phyloP scores from a whole-genome alignment of 2,113 vertebrate genomes.

The Empidonax alnorum region DNA sequence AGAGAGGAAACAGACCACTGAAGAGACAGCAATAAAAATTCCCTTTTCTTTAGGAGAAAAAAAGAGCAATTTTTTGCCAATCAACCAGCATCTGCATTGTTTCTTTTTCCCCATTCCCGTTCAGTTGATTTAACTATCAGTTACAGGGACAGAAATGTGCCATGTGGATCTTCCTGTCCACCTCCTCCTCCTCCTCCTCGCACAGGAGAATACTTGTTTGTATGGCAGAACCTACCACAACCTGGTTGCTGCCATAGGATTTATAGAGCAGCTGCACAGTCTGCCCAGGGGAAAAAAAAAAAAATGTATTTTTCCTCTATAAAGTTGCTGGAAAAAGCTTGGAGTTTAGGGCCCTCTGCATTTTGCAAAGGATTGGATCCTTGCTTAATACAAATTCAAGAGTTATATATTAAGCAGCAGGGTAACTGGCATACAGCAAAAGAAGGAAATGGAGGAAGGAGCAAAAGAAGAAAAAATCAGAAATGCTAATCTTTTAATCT shows the following conservation, averaged over 20 bases:
- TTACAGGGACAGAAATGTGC: background rate
- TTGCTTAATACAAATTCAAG: background rate
- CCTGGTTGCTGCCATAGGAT: background rate
- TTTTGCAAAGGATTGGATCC: background rate
- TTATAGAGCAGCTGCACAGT: background rate
- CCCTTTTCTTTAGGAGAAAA: rapidly evolving
- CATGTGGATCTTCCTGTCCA: background rate
- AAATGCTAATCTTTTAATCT: background rate
- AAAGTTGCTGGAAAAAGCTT: background rate
- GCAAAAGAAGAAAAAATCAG: background rate
- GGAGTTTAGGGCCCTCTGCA: background rate
- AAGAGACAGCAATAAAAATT: background rate
- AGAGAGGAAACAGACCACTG: background rate
- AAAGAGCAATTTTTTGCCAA: background rate
- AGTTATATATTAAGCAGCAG: background rate
- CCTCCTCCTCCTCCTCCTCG: background rate
- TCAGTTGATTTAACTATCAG: background rate
- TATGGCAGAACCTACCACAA: background rate
- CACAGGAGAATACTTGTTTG: background rate
- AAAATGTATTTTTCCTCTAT: background rate
- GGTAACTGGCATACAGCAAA: background rate
- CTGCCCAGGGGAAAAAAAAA: too few relatives aligned
- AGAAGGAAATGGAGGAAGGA: background rate
- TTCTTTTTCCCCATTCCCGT: background rate
- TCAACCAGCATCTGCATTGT: background rate